Evolutionary conservation across 2,888 invertebrate species (phyloP), one percentile per base, ranked within the genome.

Genomic region (Lasioglossum vierecki): DNA sequence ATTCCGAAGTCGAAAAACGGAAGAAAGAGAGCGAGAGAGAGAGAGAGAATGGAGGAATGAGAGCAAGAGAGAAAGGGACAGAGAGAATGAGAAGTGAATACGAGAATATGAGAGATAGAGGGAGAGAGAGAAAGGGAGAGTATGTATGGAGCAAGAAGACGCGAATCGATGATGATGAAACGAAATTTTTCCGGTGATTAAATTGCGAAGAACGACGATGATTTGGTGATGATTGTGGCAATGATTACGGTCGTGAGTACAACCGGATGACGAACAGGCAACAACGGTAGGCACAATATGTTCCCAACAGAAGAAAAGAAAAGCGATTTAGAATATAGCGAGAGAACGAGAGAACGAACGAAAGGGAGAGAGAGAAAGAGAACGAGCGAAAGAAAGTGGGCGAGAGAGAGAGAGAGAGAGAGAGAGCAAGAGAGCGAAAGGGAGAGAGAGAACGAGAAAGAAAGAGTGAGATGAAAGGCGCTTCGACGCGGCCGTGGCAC

Each of bases 1-100:
- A 92, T 90, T 91, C 88, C 91, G 89, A 92, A 90, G 86, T 89
- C 88, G 90, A 91, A 91, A 91, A 91, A 91, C 84, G 82, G 79
- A 76, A 82, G 88, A 85, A 76, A 86, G 85, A 87, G 85, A 89
- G 82, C 85, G 86, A 75, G 86, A 66, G 74, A 88, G 85, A 83
- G 88, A 84, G 83, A 79, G 66, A 63, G 83, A 86, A 44, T 39
- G 76, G 74, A n/a, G 63, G 57, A 63, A 63, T 53, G 66, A 70
- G 73, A 63, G 70, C 11, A 77, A 83, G 60, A 44, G 44, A 44
- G 44, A 44, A 44, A 76, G 66, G 18, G 63, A 79, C 41, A 82
- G 70, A 83, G 79, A 82, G 73, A 86, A 76, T 49, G 49, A 49
- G 49, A 49, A 3, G 44, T 44, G 44, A 44, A 44, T 44, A 44